Percentiles rank a stretch among this genome's conserved stretches.
These are phyloP conservation scores for Hyperoplus immaculatus DNA, from an alignment of 2,797 vertebrate genomes.

Conservation along the genomic window DNA sequence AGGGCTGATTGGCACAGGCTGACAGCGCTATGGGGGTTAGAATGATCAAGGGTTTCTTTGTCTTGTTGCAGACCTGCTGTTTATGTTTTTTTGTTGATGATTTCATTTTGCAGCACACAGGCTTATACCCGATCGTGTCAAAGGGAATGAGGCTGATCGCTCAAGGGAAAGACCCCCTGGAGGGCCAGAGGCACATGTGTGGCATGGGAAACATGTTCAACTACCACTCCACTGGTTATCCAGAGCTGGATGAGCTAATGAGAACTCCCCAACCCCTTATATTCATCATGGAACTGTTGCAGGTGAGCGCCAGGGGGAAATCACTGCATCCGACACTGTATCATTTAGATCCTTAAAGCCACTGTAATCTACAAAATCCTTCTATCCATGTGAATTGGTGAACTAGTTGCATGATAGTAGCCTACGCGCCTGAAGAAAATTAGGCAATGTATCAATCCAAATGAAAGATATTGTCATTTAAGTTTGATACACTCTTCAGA, in stretches of 20 bases:
- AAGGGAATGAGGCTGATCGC: constrained; percentile 90
- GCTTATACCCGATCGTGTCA: constrained; percentile 90
- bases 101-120: constrained; percentile 87
- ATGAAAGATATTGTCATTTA: too few relatives aligned
- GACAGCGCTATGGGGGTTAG: constrained; percentile 30
- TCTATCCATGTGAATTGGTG: too few relatives aligned
- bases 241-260: constrained; percentile 91
- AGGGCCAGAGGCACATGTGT: constrained; percentile 91
- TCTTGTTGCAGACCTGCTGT: constrained; percentile 28
- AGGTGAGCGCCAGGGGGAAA: constrained; percentile 73
- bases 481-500: too few relatives aligned
- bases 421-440: too few relatives aligned
- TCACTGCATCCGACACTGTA: not conserved
- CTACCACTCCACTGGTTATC: constrained; percentile 90
- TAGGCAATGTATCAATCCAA: too few relatives aligned
- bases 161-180: constrained; percentile 90
- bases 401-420: too few relatives aligned
- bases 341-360: not conserved
- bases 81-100: constrained; percentile 48
- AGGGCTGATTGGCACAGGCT: constrained; percentile 51
- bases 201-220: constrained; percentile 93
- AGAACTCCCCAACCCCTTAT: constrained; percentile 89
- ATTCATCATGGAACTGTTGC: constrained; percentile 92
- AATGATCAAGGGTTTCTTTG: constrained; percentile 42
- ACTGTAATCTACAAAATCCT: too few relatives aligned